Percentiles rank a stretch among this genome's conserved stretches.
Evolutionary conservation across 2,888 invertebrate species (phyloP).

Genomic region (Microplitis deprimator): DNA sequence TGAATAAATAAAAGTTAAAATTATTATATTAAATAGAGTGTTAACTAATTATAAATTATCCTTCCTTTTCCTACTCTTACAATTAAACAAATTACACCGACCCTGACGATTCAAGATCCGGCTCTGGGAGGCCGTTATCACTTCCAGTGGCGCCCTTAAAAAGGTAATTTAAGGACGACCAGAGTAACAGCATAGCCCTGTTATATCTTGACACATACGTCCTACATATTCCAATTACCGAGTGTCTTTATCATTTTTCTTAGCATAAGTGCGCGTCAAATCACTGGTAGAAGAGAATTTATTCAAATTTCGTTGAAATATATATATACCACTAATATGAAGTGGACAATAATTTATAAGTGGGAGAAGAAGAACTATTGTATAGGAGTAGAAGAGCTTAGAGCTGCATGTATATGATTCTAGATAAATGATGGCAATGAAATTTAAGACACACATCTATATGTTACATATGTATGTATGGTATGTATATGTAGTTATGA

Average conservation of each 20-base stretch:
- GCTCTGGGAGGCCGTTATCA: too few species aligned
- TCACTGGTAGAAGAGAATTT: background rate
- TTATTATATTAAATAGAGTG: too few species aligned
- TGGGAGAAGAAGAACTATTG: background rate
- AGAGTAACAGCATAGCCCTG: too few species aligned
- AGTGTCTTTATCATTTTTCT: slow-evolving; percentile 62
- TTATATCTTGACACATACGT: slow-evolving; percentile 36
- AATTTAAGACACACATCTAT: background rate
- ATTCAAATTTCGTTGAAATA: background rate
- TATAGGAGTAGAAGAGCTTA: slow-evolving; percentile 8
- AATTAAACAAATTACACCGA: too few species aligned
- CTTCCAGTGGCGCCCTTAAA: too few species aligned
- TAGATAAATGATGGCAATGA: background rate
- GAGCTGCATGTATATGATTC: background rate
- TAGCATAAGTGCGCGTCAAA: slow-evolving; percentile 36
- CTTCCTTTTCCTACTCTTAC: too few species aligned
- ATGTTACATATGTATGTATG: background rate
- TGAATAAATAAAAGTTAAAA: too few species aligned
- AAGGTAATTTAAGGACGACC: too few species aligned
- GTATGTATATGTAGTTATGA: background rate
- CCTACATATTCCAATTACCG: slow-evolving; percentile 33
- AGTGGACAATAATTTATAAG: background rate
- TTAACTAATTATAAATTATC: too few species aligned
- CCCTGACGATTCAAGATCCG: too few species aligned
- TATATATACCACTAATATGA: background rate